Evolutionary conservation across 2,888 invertebrate species (phyloP).

Genomic region (Latrodectus elegans): DNA sequence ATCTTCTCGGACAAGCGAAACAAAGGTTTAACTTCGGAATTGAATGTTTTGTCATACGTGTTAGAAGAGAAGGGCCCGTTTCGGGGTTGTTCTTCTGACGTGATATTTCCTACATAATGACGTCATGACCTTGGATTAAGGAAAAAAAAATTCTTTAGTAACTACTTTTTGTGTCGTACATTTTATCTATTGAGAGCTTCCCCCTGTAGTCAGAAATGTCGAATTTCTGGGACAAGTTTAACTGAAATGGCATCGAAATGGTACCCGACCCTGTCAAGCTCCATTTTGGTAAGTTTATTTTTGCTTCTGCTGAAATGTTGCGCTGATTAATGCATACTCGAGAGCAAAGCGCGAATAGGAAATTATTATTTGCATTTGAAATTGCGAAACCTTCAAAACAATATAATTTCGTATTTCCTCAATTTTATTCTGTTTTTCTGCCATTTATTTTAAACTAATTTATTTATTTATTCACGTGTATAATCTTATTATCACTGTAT

Average conservation of each 20-base stretch:
- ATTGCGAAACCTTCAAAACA: too few relatives aligned
- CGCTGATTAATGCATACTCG: too few relatives aligned
- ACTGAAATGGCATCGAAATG: background rate
- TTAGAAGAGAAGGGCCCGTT: background rate
- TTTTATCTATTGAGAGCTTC: background rate
- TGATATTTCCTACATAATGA: constrained; percentile 29
- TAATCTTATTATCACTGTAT: too few relatives aligned
- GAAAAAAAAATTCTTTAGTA: background rate
- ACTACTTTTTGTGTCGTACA: background rate
- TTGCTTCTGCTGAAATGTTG: too few relatives aligned
- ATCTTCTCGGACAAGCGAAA: background rate
- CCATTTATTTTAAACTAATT: too few relatives aligned
- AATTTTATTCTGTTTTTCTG: too few relatives aligned
- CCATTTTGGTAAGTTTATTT: too few relatives aligned
- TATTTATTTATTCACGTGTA: too few relatives aligned
- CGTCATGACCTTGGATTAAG: constrained; percentile 59
- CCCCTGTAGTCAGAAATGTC: background rate
- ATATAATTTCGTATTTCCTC: too few relatives aligned
- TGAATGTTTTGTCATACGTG: background rate
- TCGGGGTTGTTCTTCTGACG: constrained; percentile 54
- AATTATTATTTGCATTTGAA: too few relatives aligned
- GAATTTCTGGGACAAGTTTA: background rate
- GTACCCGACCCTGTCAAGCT: background rate
- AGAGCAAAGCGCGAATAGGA: too few relatives aligned
- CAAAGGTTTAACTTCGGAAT: background rate